A percentile compares a stretch with the other conserved stretches of the same genome.
Conservation (phyloP, 2,113 vertebrate species). For the Puntigrus tetrazona region DNA sequence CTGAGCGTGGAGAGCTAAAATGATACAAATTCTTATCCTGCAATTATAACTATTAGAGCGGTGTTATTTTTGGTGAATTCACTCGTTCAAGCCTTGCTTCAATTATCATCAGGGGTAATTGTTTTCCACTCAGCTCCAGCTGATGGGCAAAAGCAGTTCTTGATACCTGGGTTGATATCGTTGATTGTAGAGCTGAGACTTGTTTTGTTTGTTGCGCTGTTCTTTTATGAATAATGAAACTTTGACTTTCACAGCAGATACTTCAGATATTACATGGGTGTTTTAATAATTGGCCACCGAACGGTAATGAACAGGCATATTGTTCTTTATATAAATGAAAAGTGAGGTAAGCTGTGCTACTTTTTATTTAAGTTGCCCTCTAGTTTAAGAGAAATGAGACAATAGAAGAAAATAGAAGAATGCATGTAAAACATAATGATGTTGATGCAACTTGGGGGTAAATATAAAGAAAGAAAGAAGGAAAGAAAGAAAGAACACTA, state of each 20-base stretch:
- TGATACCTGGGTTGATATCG: conserved; percentile 37
- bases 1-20: conserved; percentile 62
- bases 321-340: not conserved
- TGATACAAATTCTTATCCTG: conserved; percentile 67
- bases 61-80: conserved; percentile 70
- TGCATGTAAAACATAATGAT: not conserved
- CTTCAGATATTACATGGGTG: not conserved
- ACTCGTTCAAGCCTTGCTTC: conserved; percentile 55
- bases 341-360: not conserved
- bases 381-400: not conserved
- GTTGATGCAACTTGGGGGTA: not conserved
- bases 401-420: not conserved
- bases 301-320: not conserved
- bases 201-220: conserved; percentile 15
- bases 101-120: conserved; percentile 61
- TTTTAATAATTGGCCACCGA: not conserved
- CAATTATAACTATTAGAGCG: conserved; percentile 67
- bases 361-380: not conserved
- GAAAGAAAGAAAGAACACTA: too few species aligned
- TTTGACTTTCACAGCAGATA: conserved; percentile 40
- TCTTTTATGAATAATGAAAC: not conserved
- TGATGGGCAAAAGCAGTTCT: conserved; percentile 42
- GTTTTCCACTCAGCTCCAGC: conserved; percentile 54
- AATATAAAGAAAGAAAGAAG: too few species aligned
- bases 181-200: conserved; percentile 24